Evolutionary conservation across 2,113 vertebrate genomes (phyloP), one percentile per base, ranked within the genome.

Genomic region (Perca flavescens): DNA sequence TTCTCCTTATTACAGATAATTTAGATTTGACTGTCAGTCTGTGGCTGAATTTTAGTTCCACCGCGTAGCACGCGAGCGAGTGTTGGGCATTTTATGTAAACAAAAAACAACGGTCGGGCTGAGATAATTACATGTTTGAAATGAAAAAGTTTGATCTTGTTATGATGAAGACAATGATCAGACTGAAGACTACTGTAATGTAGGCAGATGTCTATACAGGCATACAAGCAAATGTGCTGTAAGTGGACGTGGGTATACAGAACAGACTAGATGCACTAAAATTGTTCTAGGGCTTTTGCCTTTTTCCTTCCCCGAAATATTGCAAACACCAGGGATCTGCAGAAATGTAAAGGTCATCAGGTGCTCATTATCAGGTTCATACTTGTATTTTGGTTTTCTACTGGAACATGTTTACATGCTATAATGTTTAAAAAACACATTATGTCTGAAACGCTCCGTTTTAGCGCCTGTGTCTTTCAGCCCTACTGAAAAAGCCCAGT

Each of bases 1-100:
- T 90, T 89, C 89, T 83, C 58, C 50, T 69, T 79, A 17, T 62
- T 13, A 12, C 12, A 57, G 3, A 34, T 1, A 2, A 2, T 54
- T 71, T 53, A 5, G 47, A 60, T 46, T 3, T 1, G 49, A 70
- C 53, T 47, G 13, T 5, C 2, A 47, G 47, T 16, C 22, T 3
- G 2, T 2, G 31, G 57, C 4, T 53, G 14, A 36, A 49, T 4
- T 12, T 31, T 14, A 50, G 13, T 12, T 47, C 21, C 13, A 6
- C 36, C 17, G 13, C 34, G 25, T 34, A 58, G 21, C 17, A 5
- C 0, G 2, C 4, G 3, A 46, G 40, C 66, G 5, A 67, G 15
- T 49, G 46, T 11, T 12, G 46, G 2, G 25, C 2, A 3, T 49
- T 49, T 6, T 50, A 19, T 69, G 19, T 17, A 34, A 34, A 34